Base-by-base conservation (phyloP, 2,797 vertebrate genomes). In the Meda fulgida region DNA sequence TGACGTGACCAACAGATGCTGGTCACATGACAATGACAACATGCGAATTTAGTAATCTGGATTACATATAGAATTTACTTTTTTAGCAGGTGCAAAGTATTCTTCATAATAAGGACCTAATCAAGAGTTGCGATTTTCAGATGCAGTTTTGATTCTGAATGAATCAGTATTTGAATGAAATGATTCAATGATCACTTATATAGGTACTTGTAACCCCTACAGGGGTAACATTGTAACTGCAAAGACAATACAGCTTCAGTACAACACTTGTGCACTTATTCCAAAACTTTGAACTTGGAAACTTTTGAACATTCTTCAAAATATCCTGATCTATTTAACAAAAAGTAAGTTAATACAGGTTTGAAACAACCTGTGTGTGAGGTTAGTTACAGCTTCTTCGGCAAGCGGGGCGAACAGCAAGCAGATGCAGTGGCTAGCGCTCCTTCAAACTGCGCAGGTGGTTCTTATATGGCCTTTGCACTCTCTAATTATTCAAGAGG, bases 391-490 rank as follows among this genome's bases (percentile, higher is more conserved):
- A 53, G 67, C 60, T 78, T 70, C 34, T 13, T 55, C 71, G 78
- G 80, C 76, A 84, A 60, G 81, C 78, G 1, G 1, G 1, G 1
- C 4, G 63, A 26, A 14, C 36, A 26, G 67, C 58, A 16, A 13
- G n/a, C n/a, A 78, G 36, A 34, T 53, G 77, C 60, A 67, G 43
- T 29, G 67, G 60, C 73, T 60, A 53, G 86, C 21, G 34, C 36
- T 85, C 77, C 77, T 86, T 72, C 23, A 82, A 6, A 67, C 69
- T 40, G 1, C 58, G 84, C 93, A 94, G 92, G 92, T 94, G 92
- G 88, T 93, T 92, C 89, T 87, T 83, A 91, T 92, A 91, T 88
- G 83, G 80, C 89, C 87, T 85, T 85, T 85, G 84, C 79, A 78
- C 85, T 87, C 73, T 87, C 80, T 86, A 87, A 89, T 86, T 90